A percentile compares a stretch with the other conserved stretches of the same genome.
phyloP scores from a whole-genome alignment of 2,797 vertebrate genomes.

The Myioborus miniatus region DNA sequence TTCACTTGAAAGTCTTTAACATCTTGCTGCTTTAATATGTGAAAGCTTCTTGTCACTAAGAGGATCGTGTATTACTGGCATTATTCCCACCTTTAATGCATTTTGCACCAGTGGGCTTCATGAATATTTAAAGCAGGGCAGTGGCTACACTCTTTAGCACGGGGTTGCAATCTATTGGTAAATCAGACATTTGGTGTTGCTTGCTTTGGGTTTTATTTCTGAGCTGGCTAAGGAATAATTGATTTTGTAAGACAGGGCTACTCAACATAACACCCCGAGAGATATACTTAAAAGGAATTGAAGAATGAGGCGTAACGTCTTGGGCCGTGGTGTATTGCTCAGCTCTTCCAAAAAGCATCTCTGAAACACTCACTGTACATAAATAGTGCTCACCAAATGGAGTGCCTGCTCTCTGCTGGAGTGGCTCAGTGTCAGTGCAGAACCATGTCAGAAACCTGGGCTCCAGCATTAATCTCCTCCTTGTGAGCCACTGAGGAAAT shows the following conservation, averaged over 20 bases:
- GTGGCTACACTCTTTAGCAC: slow-evolving; percentile 51
- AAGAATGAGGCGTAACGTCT: neutral
- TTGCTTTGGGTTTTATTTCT: slow-evolving; percentile 65
- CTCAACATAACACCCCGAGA: slow-evolving; percentile 30
- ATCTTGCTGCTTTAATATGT: slow-evolving; percentile 68
- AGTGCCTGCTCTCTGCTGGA: slow-evolving; percentile 33
- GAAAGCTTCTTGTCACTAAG: slow-evolving; percentile 68
- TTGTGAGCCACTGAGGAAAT: slow-evolving; percentile 1
- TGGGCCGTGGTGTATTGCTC: neutral
- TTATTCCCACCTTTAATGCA: slow-evolving; percentile 76
- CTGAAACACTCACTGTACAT: neutral
- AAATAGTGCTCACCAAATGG: slow-evolving; percentile 32
- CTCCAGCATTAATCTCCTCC: neutral
- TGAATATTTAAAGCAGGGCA: slow-evolving; percentile 77
- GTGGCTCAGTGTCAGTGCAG: slow-evolving; percentile 23
- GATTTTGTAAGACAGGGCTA: slow-evolving; percentile 43
- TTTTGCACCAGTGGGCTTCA: slow-evolving; percentile 67
- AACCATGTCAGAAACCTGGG: neutral
- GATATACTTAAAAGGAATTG: slow-evolving; percentile 27
- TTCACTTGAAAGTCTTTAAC: slow-evolving; percentile 72
- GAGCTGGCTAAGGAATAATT: slow-evolving; percentile 54
- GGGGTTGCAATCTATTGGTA: slow-evolving; percentile 61
- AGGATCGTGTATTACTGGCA: slow-evolving; percentile 67
- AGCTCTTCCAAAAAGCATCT: slow-evolving; percentile 33
- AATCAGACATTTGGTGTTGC: slow-evolving; percentile 66